phyloP scores from a whole-genome alignment of 1,140 invertebrate genomes.

The Anadara kagoshimensis region DNA sequence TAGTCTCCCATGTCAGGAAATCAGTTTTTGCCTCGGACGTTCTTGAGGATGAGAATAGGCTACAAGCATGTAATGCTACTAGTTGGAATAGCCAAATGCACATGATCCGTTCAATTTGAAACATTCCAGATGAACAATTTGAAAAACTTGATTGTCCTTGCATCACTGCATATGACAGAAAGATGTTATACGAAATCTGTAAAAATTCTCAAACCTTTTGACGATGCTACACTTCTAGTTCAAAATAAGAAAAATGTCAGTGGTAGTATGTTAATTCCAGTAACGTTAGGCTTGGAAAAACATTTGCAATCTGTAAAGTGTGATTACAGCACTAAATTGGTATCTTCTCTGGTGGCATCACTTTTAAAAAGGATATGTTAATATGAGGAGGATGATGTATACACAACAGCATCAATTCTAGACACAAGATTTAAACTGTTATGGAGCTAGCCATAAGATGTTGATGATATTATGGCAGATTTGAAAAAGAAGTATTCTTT shows the following conservation, averaged over 20 bases:
- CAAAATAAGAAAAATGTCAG: background rate
- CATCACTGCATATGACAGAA: slow-evolving; percentile 1
- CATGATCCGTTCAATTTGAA: background rate
- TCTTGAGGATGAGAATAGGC: background rate
- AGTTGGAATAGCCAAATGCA: slow-evolving; percentile 15
- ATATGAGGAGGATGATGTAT: slow-evolving; percentile 5
- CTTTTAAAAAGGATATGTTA: slow-evolving; percentile 3
- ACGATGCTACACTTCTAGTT: background rate
- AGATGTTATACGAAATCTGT: background rate
- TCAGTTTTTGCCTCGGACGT: slow-evolving; percentile 1
- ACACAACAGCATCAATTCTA: background rate
- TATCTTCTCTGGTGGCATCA: background rate
- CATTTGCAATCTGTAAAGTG: slow-evolving; percentile 5
- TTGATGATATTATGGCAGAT: background rate
- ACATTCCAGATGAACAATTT: slow-evolving; percentile 1
- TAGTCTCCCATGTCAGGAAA: slow-evolving; percentile 6
- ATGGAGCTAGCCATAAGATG: background rate
- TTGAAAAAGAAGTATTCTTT: slow-evolving; percentile 9
- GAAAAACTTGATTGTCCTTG: background rate
- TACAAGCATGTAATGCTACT: slow-evolving; percentile 1
- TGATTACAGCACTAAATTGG: slow-evolving; percentile 5
- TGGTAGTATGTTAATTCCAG: slow-evolving; percentile 11
- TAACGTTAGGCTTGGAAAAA: background rate
- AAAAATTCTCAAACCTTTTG: slow-evolving; percentile 3
- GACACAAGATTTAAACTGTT: slow-evolving; percentile 12